Evolutionary conservation across 2,888 invertebrate genomes (phyloP), one percentile per base, ranked within the genome.

Genomic region (Dichetophora obliterata): DNA sequence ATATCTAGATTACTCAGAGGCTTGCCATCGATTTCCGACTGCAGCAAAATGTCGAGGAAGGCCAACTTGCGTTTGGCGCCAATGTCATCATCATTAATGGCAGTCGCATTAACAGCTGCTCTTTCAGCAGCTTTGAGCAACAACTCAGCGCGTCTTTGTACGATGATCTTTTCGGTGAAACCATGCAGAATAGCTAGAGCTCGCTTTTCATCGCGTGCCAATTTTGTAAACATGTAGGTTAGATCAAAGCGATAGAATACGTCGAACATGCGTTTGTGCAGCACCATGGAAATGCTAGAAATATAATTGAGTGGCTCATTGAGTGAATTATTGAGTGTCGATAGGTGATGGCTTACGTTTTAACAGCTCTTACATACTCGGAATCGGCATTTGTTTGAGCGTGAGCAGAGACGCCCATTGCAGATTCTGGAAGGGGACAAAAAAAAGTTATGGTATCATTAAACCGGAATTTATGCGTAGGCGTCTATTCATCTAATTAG

Each of bases 381-480:
- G 94, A 93, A 80, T 94, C 91, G 8, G 90, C 90, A 84, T 94
- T 90, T 6, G 90, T 90, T 86, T 96, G 95, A 0, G 95, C 95
- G 84, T 94, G 91, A 0, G 95, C 90, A 37, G 92, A 91, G 11
- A 93, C 92, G 0, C 96, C 96, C 96, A 97, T 97, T 14, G 96
- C 94, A 6, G 95, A 93, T 90, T 96, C 96, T 95, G 90, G 75
- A 91, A 82, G n/a, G 24, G 68, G 65, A 78, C 16, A 69, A 43
- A 66, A n/a, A 31, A 14, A 75, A 52, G 57, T 37, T 5, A 43
- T 22, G 1, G 37, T 8, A 43, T 24, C 43, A 14, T 43, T 61
- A 9, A 11, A 61, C 27, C 19, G 3, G 14, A 54, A 11, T 43
- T 43, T 11, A 43, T 11, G 8, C 1, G 37, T 8, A 8, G 31